Base-by-base conservation (phyloP, 2,113 vertebrate species). In the Sceloporus tristichus region DNA sequence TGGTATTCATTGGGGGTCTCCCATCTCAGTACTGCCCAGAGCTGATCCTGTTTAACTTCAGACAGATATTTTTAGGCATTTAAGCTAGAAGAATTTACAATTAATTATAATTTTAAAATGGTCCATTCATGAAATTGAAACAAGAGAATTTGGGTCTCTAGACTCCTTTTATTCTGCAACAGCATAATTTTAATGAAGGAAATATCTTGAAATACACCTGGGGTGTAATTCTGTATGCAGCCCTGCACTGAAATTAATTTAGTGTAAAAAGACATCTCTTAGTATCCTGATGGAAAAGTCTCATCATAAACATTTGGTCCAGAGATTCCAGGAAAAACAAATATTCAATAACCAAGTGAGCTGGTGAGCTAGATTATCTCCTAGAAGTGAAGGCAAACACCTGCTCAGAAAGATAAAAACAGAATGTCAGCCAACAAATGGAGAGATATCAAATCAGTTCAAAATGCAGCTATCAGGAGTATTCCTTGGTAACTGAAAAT, bases 341-440 rank as follows among this genome's bases (percentile, higher is more conserved):
- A 89, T 94, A 95, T 91, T 93, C 92, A 84, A 40, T 88, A 91
- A 91, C 27, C 90, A 38, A 88, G 38, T 79, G 73, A 79, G 9
- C 79, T 74, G 90, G 54, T 90, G 90, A 91, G 86, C 21, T 70
- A 70, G 86, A 81, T 73, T 85, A 79, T 27, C 19, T 48, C 90
- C 71, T 91, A 80, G 92, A 96, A 93, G 66, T 14, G 88, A 90
- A 91, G 87, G 84, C n/a, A 89, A 94, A 92, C 91, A 93, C 70
- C 93, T 95, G 93, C 89, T 18, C 66, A 89, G 79, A 82, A 91
- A 92, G 91, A 92, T 90, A 92, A 93, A 74, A 94, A 89, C 74
- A 91, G 85, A 90, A 90, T 87, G 66, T 16, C 76, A 92, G 92
- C 90, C 91, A 91, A 89, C 59, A 92, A 89, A 74, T 77, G 62